These are phyloP conservation scores for Poecilobothrus nobilitatus DNA, from an alignment of 2,888 invertebrate genomes.

Conservation along the genomic window DNA sequence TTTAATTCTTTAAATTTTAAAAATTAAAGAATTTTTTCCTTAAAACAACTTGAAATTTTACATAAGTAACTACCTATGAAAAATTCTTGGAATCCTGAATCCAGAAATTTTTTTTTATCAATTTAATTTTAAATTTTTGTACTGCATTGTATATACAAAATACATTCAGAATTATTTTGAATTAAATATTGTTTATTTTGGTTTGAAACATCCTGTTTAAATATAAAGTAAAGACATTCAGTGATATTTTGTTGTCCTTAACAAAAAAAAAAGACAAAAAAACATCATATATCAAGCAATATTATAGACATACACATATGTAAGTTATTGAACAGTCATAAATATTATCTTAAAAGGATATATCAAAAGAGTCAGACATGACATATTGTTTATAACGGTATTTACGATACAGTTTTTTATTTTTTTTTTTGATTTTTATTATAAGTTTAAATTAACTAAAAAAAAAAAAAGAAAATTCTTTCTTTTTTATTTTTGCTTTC, in stretches of 20 bases:
- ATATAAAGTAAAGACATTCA: neutral
- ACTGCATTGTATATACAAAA: too few species aligned
- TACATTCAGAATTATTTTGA: too few species aligned
- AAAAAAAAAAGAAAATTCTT: neutral
- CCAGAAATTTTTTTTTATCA: too few species aligned
- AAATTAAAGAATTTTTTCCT: too few species aligned
- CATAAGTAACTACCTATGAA: too few species aligned
- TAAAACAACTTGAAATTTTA: too few species aligned
- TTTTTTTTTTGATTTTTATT: neutral
- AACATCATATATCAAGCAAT: neutral
- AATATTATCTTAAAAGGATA: neutral
- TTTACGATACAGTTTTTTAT: neutral
- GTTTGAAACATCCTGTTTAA: too few species aligned
- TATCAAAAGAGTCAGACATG: conserved; percentile 2
- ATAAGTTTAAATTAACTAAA: neutral
- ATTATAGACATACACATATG: neutral
- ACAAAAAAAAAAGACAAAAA: neutral
- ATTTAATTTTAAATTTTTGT: too few species aligned
- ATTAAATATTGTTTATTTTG: too few species aligned
- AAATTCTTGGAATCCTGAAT: too few species aligned
- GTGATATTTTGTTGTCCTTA: neutral
- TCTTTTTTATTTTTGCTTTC: neutral
- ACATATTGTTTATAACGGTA: conserved; percentile 6
- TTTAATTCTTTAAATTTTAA: too few species aligned
- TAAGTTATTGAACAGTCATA: neutral